Conservation (phyloP, 2,113 vertebrate genomes). For the Canis aureus region DNA sequence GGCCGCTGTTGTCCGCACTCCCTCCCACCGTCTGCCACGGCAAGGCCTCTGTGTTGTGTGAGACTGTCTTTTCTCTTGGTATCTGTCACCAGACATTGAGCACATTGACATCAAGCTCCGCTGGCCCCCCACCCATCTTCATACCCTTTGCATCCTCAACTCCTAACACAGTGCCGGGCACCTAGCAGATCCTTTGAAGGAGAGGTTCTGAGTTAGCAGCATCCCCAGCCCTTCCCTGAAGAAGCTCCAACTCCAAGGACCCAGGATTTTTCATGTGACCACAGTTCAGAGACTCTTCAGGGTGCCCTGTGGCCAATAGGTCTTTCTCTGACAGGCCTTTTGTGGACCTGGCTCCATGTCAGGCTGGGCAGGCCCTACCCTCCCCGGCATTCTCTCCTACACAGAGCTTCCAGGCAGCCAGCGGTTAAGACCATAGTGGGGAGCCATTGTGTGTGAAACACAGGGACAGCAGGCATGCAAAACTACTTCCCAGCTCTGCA, state of each 20-base stretch:
- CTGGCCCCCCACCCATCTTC: rapidly evolving
- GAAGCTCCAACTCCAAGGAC: background rate
- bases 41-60: rapidly evolving
- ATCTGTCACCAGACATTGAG: background rate
- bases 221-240: background rate
- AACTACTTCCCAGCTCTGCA: conserved; percentile 74
- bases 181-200: background rate
- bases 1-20: rapidly evolving
- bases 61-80: background rate
- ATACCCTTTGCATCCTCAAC: background rate
- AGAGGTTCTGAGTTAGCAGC: background rate
- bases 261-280: background rate
- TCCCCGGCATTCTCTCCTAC: background rate
- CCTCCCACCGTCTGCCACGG: background rate
- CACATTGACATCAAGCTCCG: rapidly evolving
- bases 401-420: conserved; percentile 62
- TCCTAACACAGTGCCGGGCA: background rate
- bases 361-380: background rate
- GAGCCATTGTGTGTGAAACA: conserved; percentile 43
- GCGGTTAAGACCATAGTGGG: conserved; percentile 74
- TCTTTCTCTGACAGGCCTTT: background rate
- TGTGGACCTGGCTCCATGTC: background rate
- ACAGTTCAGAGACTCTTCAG: background rate
- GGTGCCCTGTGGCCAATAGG: background rate
- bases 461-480: conserved; percentile 56